These are phyloP conservation scores for Cephonodes hylas DNA, from an alignment of 2,888 invertebrate species.

Conservation along the genomic window DNA sequence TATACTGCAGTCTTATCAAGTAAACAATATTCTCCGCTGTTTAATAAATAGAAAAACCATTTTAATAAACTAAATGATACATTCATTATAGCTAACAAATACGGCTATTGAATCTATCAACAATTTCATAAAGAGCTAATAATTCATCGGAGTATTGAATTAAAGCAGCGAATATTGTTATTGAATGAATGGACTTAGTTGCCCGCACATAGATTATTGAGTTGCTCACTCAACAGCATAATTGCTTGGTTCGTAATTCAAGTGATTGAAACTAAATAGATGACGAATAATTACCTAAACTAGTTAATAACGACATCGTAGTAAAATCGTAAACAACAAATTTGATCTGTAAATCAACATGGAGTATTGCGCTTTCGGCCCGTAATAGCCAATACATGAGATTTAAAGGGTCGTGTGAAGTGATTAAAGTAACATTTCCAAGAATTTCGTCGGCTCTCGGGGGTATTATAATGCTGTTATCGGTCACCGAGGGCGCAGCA, in stretches of 20 bases:
- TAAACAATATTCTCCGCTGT: too few relatives aligned
- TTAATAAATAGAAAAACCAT: too few relatives aligned
- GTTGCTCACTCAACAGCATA: background rate
- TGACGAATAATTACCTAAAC: constrained; percentile 16
- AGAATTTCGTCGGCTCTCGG: constrained; percentile 50
- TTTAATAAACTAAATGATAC: too few relatives aligned
- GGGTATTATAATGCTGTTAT: constrained; percentile 73
- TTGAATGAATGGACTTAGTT: background rate
- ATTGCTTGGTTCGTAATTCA: background rate
- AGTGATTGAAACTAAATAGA: too few relatives aligned
- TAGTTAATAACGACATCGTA: constrained; percentile 14
- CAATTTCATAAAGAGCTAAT: too few relatives aligned
- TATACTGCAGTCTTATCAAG: too few relatives aligned
- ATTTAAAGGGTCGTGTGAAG: constrained; percentile 69
- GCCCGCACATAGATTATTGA: background rate
- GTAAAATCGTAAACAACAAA: constrained; percentile 42
- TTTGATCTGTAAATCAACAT: constrained; percentile 61
- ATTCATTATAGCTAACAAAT: too few relatives aligned
- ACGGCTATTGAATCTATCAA: too few relatives aligned
- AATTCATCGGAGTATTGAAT: too few relatives aligned
- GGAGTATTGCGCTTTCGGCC: constrained; percentile 50
- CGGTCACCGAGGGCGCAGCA: constrained; percentile 43
- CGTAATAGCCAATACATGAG: constrained; percentile 63
- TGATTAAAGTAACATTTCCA: constrained; percentile 76
- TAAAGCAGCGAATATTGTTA: background rate